Percentiles rank a stretch among this genome's conserved stretches.
These are phyloP conservation scores for Tragelaphus oryx DNA, from an alignment of 2,797 vertebrate genomes.

Conservation along the genomic window DNA sequence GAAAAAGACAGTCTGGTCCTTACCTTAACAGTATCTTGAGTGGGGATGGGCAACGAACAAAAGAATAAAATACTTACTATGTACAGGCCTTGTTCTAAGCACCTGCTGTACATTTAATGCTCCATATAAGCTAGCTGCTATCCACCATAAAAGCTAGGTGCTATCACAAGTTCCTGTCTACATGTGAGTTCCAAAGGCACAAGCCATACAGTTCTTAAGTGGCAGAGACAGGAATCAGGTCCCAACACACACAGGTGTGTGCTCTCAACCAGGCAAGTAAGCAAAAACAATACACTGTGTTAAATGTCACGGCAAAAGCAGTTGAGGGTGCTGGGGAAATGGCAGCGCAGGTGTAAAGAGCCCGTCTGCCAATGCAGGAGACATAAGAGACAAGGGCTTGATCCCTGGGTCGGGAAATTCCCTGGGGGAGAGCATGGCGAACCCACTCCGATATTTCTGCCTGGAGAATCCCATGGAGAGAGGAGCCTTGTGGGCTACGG, in stretches of 20 bases:
- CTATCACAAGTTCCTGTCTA: not conserved
- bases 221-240: not conserved
- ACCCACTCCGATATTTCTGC: not conserved
- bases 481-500: not conserved
- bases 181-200: not conserved
- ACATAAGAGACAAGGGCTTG: not conserved
- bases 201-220: not conserved
- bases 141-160: not conserved
- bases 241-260: accelerated
- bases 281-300: not conserved
- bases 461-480: not conserved
- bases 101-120: not conserved
- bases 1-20: not conserved
- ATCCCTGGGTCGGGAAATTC: not conserved
- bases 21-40: not conserved
- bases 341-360: not conserved
- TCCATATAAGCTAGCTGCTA: not conserved
- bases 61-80: not conserved
- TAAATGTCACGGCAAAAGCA: not conserved
- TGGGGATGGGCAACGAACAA: not conserved
- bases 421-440: not conserved
- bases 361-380: not conserved
- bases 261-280: not conserved
- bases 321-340: not conserved
- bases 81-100: not conserved